Conservation (phyloP, 2,113 vertebrate genomes). For the Zootoca vivipara region DNA sequence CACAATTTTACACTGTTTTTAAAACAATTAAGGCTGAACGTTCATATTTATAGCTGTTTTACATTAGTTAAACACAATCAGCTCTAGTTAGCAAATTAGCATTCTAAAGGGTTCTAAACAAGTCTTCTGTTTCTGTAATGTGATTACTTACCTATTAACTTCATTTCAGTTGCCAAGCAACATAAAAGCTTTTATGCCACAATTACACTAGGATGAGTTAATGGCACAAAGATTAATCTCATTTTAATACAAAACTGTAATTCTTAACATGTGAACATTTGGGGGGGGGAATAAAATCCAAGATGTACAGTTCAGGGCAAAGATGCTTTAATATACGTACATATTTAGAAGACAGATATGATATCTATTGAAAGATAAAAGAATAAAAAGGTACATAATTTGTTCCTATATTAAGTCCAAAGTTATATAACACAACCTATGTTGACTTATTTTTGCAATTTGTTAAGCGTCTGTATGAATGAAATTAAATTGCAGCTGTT, state of each 20-base stretch:
- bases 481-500: background rate
- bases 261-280: background rate
- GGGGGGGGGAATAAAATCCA: background rate
- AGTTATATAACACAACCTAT: background rate
- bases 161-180: slow-evolving; percentile 72
- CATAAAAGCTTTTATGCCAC: slow-evolving; percentile 56
- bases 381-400: background rate
- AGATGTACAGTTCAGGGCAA: slow-evolving; percentile 4
- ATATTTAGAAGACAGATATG: slow-evolving; percentile 17
- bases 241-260: slow-evolving; percentile 49
- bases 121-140: slow-evolving; percentile 61
- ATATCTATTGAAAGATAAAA: background rate
- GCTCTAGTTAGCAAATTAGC: slow-evolving; percentile 58
- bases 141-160: slow-evolving; percentile 69
- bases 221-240: slow-evolving; percentile 25
- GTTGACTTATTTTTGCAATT: slow-evolving; percentile 21
- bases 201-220: slow-evolving; percentile 52
- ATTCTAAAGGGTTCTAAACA: slow-evolving; percentile 59
- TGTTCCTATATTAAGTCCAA: background rate
- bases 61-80: slow-evolving; percentile 56
- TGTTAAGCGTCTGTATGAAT: slow-evolving; percentile 17
- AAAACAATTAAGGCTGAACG: slow-evolving; percentile 22
- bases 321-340: slow-evolving; percentile 6
- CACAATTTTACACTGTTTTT: background rate
- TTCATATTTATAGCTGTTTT: slow-evolving; percentile 50